Base-by-base conservation (phyloP, 2,797 vertebrate genomes). In the Sebastes trivittatus region DNA sequence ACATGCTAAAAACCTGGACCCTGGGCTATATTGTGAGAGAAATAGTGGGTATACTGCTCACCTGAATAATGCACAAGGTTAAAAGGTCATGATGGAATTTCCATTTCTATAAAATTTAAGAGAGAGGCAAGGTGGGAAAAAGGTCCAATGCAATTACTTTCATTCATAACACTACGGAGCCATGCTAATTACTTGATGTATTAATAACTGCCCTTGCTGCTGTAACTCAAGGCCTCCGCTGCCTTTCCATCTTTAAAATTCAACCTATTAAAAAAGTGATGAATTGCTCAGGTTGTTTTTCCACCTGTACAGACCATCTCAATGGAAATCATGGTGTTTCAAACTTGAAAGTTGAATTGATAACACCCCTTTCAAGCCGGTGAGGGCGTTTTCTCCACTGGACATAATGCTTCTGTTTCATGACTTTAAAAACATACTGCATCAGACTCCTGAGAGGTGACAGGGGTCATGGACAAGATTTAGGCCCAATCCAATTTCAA, bases 11-110 rank as follows among this genome's bases (percentile, higher is more conserved):
- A 93, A 92, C 79, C 80, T 23, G 25, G 69, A 77, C 89, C 88
- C 75, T 59, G 63, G 89, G 91, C 92, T 85, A 88, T 87, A 83
- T 69, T 82, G 85, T 85, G 77, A 81, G 78, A 81, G 83, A 84
- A 88, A 91, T 87, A 77, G 85, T 83, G 80, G 83, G 77, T 84
- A 80, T 91, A 79, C 78, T 65, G 81, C 84, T 89, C 87, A 92
- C 89, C 88, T 94, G 87, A 89, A 93, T 94, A 94, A 95, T 93
- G 87, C 85, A 93, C 80, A 90, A 87, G 92, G 91, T 94, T 78
- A 94, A 93, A 92, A 90, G 92, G 90, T 93, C 86, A 85, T 46
- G 46, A 69, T 77, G 70, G 80, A 86, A 91, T 91, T 94, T 90
- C 78, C 84, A 93, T 88, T 93, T 90, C 88, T 89, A 83, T 87